Conservation (phyloP, 64 coral and sea anemone species). For the Stichodactyla mertensii region DNA sequence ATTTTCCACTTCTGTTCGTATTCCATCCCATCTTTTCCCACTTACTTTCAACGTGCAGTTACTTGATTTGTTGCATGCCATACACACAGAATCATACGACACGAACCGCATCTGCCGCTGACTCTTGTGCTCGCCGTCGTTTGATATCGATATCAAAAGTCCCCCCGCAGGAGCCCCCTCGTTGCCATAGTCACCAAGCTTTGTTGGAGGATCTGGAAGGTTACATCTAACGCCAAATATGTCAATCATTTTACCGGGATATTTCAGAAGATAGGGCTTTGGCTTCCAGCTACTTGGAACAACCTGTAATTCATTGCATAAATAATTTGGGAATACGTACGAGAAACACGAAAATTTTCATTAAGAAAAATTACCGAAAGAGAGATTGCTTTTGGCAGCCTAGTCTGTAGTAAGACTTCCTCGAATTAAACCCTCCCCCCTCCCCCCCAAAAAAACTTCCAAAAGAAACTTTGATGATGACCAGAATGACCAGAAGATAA, state of each 20-base stretch:
- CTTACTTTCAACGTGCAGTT: not conserved
- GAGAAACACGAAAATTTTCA: not conserved
- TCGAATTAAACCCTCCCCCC: not conserved
- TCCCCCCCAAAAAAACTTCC: not conserved
- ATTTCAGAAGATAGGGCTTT: conserved; percentile 5
- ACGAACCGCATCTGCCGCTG: conserved; percentile 17
- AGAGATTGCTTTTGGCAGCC: not conserved
- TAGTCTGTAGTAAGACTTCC: not conserved
- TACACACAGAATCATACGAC: conserved; percentile 19
- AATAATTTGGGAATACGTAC: not conserved
- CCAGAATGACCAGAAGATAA: not conserved
- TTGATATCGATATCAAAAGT: conserved; percentile 3
- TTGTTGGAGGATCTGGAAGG: conserved; percentile 41
- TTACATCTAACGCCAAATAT: conserved; percentile 40
- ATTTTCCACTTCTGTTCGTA: too few relatives aligned
- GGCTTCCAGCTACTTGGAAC: conserved; percentile 39
- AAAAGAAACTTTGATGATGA: not conserved
- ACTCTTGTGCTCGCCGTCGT: conserved; percentile 12
- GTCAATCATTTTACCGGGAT: conserved; percentile 45
- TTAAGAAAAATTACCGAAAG: too few relatives aligned
- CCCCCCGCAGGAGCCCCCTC: conserved; percentile 49
- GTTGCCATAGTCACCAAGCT: not conserved
- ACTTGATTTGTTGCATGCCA: conserved; percentile 25
- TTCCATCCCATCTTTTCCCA: not conserved
- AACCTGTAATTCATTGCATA: conserved; percentile 13